Conservation (phyloP, 2,888 invertebrate genomes). For the Agriotes lineatus region DNA sequence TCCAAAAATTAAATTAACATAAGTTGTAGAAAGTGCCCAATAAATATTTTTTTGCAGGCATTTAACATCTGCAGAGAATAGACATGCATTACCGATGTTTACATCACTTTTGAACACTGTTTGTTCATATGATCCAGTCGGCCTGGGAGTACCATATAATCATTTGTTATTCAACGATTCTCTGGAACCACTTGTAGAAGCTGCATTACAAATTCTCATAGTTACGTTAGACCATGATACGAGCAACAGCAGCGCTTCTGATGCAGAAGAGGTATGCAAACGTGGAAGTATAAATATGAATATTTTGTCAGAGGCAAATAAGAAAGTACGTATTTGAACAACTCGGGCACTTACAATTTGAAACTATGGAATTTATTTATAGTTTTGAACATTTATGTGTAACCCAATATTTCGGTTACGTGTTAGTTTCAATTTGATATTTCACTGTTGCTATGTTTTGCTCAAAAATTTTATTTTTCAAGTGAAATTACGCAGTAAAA, state of each 20-base stretch:
- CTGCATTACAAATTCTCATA: conserved; percentile 91
- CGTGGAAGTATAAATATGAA: too few species aligned
- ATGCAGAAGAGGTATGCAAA: conserved; percentile 40
- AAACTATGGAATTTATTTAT: too few species aligned
- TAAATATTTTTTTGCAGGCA: conserved; percentile 68
- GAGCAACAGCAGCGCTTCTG: conserved; percentile 62
- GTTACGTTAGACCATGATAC: conserved; percentile 97
- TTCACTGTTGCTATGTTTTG: too few species aligned
- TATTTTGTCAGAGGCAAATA: too few species aligned
- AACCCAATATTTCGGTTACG: too few species aligned
- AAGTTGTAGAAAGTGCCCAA: background rate
- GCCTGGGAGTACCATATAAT: conserved; percentile 97
- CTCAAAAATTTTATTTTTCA: too few species aligned
- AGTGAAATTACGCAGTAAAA: too few species aligned
- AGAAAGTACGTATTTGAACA: too few species aligned
- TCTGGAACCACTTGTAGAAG: conserved; percentile 94
- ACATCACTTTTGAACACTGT: conserved; percentile 97
- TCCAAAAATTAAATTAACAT: background rate
- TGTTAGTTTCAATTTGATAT: too few species aligned
- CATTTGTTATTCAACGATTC: conserved; percentile 95
- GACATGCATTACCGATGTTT: conserved; percentile 96
- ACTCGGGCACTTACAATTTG: too few species aligned
- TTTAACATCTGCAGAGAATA: conserved; percentile 82
- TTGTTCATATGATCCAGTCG: conserved; percentile 98
- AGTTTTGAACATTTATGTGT: too few species aligned